These are phyloP conservation scores for Parotocinclus haroldoi DNA, from an alignment of 2,797 vertebrate genomes.

Conservation along the genomic window DNA sequence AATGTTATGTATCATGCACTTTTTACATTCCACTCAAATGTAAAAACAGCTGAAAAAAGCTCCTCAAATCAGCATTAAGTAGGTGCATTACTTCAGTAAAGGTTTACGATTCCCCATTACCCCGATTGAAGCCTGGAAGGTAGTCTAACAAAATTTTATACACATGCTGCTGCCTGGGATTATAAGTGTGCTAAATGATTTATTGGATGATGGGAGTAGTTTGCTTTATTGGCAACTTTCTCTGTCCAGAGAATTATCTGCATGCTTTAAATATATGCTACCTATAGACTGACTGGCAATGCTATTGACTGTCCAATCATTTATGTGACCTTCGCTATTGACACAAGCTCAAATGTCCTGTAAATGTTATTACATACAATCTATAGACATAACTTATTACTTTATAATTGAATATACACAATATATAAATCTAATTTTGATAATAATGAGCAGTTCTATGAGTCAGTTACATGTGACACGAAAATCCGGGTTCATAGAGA, in stretches of 20 bases:
- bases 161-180: constrained; percentile 37
- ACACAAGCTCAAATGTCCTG: constrained; percentile 25
- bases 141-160: constrained; percentile 43
- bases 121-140: constrained; percentile 40
- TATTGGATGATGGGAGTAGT: constrained; percentile 32
- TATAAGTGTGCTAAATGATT: constrained; percentile 41
- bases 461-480: too few relatives aligned
- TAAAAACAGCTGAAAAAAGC: constrained; percentile 45
- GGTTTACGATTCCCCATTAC: constrained; percentile 54
- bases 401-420: too few relatives aligned
- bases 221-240: constrained; percentile 25
- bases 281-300: constrained; percentile 10
- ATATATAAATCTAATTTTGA: too few relatives aligned
- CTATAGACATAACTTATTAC: too few relatives aligned
- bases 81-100: constrained; percentile 50
- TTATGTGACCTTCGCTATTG: constrained; percentile 25
- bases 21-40: constrained; percentile 24
- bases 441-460: too few relatives aligned
- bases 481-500: too few relatives aligned
- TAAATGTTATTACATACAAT: constrained; percentile 16
- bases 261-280: constrained; percentile 27
- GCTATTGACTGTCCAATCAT: constrained; percentile 21
- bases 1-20: constrained; percentile 18
- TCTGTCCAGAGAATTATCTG: constrained; percentile 25
- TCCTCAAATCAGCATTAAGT: constrained; percentile 50